Evolutionary conservation across 2,888 invertebrate genomes (phyloP).

Genomic region (Plusia festucae): DNA sequence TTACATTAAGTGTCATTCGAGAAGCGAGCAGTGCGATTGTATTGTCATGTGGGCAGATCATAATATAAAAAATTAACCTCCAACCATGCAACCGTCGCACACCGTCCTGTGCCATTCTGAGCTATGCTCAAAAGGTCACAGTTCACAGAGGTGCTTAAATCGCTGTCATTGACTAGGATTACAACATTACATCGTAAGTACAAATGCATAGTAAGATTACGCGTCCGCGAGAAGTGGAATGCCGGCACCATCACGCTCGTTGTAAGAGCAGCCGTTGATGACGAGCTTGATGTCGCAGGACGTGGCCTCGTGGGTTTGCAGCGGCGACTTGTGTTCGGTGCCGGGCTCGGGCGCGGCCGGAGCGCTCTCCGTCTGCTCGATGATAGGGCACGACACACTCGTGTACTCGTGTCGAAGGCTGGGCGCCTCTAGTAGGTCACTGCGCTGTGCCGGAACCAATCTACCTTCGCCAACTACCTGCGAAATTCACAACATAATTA

Average conservation of each 20-base stretch:
- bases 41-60: slow-evolving; percentile 12
- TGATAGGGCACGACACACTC: slow-evolving; percentile 93
- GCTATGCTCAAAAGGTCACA: slow-evolving; percentile 49
- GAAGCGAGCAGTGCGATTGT: slow-evolving; percentile 33
- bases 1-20: slow-evolving; percentile 59
- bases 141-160: slow-evolving; percentile 43
- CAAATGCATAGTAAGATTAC: slow-evolving; percentile 54
- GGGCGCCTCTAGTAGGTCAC: slow-evolving; percentile 84
- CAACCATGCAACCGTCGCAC: slow-evolving; percentile 27
- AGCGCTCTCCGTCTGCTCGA: slow-evolving; percentile 85
- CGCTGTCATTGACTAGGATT: slow-evolving; percentile 69
- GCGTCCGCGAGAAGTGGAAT: slow-evolving; percentile 82
- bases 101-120: slow-evolving; percentile 29
- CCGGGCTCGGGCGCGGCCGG: slow-evolving; percentile 27
- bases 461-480: slow-evolving; percentile 90
- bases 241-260: slow-evolving; percentile 76
- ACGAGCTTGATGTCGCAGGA: slow-evolving; percentile 60
- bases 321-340: slow-evolving; percentile 32
- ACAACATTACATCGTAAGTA: slow-evolving; percentile 56
- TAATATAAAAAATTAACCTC: slow-evolving; percentile 18
- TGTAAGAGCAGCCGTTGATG: slow-evolving; percentile 78
- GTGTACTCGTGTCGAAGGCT: slow-evolving; percentile 85
- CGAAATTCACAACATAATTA: neutral
- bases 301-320: slow-evolving; percentile 28
- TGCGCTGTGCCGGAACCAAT: slow-evolving; percentile 85